Evolutionary conservation across 64 coral and sea anemone species (phyloP).

Genomic region (Trachythela sp.): DNA sequence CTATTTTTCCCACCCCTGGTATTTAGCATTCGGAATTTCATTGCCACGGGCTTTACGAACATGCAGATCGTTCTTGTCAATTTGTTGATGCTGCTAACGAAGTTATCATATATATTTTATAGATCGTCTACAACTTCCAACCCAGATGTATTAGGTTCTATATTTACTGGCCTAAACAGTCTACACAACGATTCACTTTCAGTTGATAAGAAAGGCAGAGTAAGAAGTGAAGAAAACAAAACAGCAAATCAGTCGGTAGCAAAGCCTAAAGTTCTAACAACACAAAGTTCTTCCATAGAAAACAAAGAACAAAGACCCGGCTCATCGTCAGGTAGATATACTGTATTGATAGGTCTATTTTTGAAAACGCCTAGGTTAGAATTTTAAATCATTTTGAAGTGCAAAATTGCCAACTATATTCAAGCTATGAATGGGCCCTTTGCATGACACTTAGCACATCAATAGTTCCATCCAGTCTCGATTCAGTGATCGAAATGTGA

Average conservation of each 20-base stretch:
- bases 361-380: too few species aligned
- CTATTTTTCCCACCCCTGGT: too few species aligned
- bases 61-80: too few species aligned
- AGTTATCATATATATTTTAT: not conserved
- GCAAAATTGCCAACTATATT: too few species aligned
- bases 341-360: not conserved
- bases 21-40: too few species aligned
- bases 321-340: not conserved
- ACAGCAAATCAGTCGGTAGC: not conserved
- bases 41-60: too few species aligned
- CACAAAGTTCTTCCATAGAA: not conserved
- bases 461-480: too few species aligned
- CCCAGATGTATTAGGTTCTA: constrained; percentile 4
- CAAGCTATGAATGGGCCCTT: too few species aligned
- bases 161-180: not conserved
- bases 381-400: too few species aligned
- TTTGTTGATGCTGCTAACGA: too few species aligned
- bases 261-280: not conserved
- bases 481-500: too few species aligned
- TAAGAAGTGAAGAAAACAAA: not conserved
- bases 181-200: not conserved
- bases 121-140: not conserved
- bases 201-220: not conserved
- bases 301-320: not conserved
- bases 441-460: too few species aligned